Conservation (phyloP, 2,888 invertebrate genomes). For the Hyposoter didymator region DNA sequence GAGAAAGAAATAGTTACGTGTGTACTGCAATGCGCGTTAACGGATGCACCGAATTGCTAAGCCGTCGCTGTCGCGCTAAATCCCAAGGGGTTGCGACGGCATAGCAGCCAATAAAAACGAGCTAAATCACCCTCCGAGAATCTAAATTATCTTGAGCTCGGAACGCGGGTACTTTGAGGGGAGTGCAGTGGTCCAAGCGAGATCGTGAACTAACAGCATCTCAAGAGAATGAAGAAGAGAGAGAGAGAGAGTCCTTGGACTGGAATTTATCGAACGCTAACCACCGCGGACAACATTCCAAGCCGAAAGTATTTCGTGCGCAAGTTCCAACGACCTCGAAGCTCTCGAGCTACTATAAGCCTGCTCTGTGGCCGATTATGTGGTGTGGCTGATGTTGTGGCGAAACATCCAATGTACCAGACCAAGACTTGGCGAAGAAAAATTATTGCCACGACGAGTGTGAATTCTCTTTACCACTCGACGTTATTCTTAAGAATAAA, state of each 20-base stretch:
- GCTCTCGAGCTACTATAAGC: conserved; percentile 25
- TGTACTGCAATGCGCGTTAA: neutral
- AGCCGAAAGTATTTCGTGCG: conserved; percentile 74
- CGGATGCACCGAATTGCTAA: conserved; percentile 7
- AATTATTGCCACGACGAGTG: neutral
- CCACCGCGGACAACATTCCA: conserved; percentile 76
- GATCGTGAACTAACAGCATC: conserved; percentile 25
- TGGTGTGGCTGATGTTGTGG: conserved; percentile 50
- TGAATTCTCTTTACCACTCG: neutral
- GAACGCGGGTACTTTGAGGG: conserved; percentile 77
- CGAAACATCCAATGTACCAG: conserved; percentile 10
- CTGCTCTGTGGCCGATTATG: conserved; percentile 31
- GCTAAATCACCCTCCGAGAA: conserved; percentile 80
- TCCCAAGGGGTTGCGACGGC: conserved; percentile 5
- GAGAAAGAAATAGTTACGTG: neutral
- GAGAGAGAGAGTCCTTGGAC: conserved; percentile 42
- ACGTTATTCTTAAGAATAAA: neutral
- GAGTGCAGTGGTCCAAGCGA: conserved; percentile 69
- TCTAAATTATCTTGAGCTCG: conserved; percentile 79
- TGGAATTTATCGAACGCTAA: conserved; percentile 80
- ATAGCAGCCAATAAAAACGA: conserved; percentile 71
- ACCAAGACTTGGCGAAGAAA: conserved; percentile 37
- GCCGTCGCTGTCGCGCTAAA: neutral
- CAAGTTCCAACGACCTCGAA: conserved; percentile 69
- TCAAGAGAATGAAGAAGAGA: conserved; percentile 3